Conservation (phyloP, 2,797 vertebrate genomes). For the Spatula clypeata region DNA sequence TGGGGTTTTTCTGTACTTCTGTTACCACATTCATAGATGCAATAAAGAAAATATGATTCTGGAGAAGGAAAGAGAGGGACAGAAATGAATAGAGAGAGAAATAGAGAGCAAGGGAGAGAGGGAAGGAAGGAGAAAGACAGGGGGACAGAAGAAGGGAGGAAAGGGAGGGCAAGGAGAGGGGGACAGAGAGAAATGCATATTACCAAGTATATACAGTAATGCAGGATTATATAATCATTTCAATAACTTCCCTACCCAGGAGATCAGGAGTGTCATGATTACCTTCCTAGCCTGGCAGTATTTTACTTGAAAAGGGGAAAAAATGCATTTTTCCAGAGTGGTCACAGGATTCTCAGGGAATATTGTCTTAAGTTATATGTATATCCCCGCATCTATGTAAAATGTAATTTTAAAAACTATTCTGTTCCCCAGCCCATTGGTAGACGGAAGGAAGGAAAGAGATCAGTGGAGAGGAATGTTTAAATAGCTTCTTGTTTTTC, state of each 20-base stretch:
- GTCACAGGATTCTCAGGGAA: not conserved
- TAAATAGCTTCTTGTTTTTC: conserved; percentile 73
- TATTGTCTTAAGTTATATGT: not conserved
- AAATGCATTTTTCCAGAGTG: not conserved
- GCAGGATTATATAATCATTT: not conserved
- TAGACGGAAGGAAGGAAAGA: conserved; percentile 65
- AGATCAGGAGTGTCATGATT: not conserved
- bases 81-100: not conserved
- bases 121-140: not conserved
- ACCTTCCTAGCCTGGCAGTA: not conserved
- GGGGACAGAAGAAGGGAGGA: not conserved
- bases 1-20: not conserved
- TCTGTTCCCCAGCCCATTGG: not conserved
- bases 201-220: not conserved
- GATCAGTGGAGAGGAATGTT: conserved; percentile 72
- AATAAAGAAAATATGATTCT: not conserved
- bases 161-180: not conserved
- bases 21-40: not conserved
- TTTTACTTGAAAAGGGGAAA: not conserved
- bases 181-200: not conserved
- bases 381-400: not conserved
- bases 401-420: conserved; percentile 18
- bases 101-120: not conserved
- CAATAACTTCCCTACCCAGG: not conserved
- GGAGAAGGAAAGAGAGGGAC: not conserved